These are phyloP conservation scores for Orthonevra nobilis DNA, from an alignment of 2,888 invertebrate species.

Conservation along the genomic window DNA sequence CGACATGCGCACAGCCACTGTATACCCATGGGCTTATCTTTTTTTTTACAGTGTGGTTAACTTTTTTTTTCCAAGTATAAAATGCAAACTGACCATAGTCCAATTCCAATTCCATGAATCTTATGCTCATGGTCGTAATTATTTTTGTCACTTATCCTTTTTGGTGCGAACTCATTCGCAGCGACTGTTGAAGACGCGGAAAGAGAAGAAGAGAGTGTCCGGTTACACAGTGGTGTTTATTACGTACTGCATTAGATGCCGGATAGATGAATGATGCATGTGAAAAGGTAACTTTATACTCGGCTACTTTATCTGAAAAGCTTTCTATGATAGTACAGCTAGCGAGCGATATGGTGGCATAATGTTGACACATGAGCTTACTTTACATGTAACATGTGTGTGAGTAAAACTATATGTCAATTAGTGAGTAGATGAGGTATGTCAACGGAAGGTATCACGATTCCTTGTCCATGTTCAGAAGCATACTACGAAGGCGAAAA, in stretches of 20 bases:
- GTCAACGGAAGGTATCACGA: constrained; percentile 64
- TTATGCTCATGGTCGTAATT: constrained; percentile 10
- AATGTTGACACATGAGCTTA: constrained; percentile 29
- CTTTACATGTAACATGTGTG: not conserved
- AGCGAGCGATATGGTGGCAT: not conserved
- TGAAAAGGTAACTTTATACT: constrained; percentile 52
- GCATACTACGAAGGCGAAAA: constrained; percentile 16
- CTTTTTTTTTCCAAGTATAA: not conserved
- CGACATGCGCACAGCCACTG: constrained; percentile 30
- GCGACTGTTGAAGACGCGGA: not conserved
- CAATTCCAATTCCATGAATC: not conserved
- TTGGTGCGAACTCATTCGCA: too few relatives aligned
- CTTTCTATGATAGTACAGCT: not conserved
- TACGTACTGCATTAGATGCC: constrained; percentile 55
- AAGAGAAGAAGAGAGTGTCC: constrained; percentile 25
- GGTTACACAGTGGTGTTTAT: constrained; percentile 43
- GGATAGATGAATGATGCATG: constrained; percentile 55
- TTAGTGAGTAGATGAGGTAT: constrained; percentile 69
- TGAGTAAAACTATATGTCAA: constrained; percentile 59
- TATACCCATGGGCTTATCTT: not conserved
- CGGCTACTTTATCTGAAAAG: constrained; percentile 34
- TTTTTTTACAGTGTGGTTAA: constrained; percentile 16
- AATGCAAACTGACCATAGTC: constrained; percentile 21
- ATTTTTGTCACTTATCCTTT: constrained; percentile 13
- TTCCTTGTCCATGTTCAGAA: constrained; percentile 33